Conservation (phyloP, 2,888 invertebrate genomes). For the Diogma glabrata region DNA sequence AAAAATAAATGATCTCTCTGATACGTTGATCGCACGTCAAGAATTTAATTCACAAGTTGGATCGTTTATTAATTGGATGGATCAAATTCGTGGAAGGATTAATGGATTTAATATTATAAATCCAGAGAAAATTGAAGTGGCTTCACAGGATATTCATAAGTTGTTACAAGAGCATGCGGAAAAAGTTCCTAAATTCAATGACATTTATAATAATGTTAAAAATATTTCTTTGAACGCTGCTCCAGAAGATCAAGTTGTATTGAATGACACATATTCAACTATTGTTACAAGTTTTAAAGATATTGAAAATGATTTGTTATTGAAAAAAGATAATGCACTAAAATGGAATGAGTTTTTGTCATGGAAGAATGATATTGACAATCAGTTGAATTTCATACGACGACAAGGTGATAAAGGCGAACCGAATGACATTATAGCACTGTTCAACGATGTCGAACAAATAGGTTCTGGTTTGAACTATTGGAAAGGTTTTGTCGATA, state of each 20-base stretch:
- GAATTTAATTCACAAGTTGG: conserved; percentile 70
- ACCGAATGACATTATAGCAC: conserved; percentile 56
- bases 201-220: conserved; percentile 74
- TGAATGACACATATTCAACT: conserved; percentile 64
- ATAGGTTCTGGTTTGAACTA: conserved; percentile 53
- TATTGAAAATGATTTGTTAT: conserved; percentile 58
- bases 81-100: conserved; percentile 55
- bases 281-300: conserved; percentile 67
- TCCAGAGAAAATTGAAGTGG: conserved; percentile 67
- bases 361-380: conserved; percentile 69
- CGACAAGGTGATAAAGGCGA: conserved; percentile 57
- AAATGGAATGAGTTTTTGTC: conserved; percentile 74
- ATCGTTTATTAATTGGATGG: conserved; percentile 71
- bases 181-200: conserved; percentile 63
- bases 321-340: conserved; percentile 61
- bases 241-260: conserved; percentile 59
- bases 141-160: conserved; percentile 65
- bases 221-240: conserved; percentile 56
- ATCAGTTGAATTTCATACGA: conserved; percentile 67
- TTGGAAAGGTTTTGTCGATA: conserved; percentile 58
- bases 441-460: conserved; percentile 56
- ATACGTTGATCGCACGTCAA: conserved; percentile 68
- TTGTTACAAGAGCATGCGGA: conserved; percentile 76
- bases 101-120: conserved; percentile 70
- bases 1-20: conserved; percentile 68